Percentiles rank a stretch among this genome's conserved stretches.
phyloP scores from a whole-genome alignment of 1,140 invertebrate genomes.

The Antheraea mylitta region DNA sequence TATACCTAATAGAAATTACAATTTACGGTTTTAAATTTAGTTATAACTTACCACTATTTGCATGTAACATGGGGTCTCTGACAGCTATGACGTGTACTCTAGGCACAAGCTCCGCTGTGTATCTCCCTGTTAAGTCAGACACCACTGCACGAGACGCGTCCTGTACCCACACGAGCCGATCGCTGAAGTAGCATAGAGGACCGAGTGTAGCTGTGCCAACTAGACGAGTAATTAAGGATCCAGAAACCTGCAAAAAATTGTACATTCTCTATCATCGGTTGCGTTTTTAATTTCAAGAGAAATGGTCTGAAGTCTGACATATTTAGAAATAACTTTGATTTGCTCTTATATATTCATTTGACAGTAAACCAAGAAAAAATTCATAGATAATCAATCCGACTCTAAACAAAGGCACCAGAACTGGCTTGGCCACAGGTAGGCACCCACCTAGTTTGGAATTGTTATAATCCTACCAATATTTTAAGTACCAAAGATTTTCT shows the following conservation, averaged over 20 bases:
- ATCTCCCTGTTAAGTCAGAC: conserved; percentile 87
- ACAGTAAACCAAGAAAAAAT: too few relatives aligned
- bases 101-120: conserved; percentile 85
- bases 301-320: too few relatives aligned
- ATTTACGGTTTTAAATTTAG: background rate
- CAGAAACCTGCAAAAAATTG: conserved; percentile 48
- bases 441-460: too few relatives aligned
- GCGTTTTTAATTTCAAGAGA: too few relatives aligned
- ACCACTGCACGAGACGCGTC: conserved; percentile 87
- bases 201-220: conserved; percentile 67
- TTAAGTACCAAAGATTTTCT: too few relatives aligned
- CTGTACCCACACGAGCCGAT: conserved; percentile 89
- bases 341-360: too few relatives aligned
- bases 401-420: too few relatives aligned
- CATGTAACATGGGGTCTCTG: conserved; percentile 84
- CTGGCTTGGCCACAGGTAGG: too few relatives aligned
- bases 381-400: too few relatives aligned
- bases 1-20: background rate
- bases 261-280: background rate
- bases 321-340: too few relatives aligned
- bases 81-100: conserved; percentile 86
- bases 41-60: conserved; percentile 67
- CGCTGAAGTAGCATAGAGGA: conserved; percentile 88
- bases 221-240: conserved; percentile 58
- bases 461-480: too few relatives aligned